Percentiles rank a stretch among this genome's conserved stretches.
These are phyloP conservation scores for Lasiommata megera DNA, from an alignment of 2,888 invertebrate genomes.

Conservation along the genomic window DNA sequence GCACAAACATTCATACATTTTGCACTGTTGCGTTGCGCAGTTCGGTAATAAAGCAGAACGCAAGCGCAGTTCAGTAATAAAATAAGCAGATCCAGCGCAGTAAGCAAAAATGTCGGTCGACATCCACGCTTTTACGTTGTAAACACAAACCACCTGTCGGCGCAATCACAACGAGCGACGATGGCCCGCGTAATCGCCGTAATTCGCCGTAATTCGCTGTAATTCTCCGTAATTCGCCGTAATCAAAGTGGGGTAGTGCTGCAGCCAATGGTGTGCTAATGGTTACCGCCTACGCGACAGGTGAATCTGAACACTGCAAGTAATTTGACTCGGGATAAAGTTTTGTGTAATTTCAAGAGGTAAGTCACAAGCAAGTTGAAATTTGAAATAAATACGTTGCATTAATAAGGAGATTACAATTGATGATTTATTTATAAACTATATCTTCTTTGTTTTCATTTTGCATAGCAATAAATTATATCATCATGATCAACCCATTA, in stretches of 20 bases:
- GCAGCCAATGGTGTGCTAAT: constrained; percentile 42
- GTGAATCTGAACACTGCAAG: constrained; percentile 16
- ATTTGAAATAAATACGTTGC: too few species aligned
- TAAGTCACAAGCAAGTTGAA: too few species aligned
- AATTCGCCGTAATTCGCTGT: constrained; percentile 37
- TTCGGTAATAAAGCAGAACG: too few species aligned
- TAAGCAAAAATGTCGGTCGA: constrained; percentile 14
- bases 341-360: too few species aligned
- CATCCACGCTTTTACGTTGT: constrained; percentile 14
- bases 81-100: neutral
- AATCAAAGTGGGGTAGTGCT: constrained; percentile 36
- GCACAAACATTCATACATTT: too few species aligned
- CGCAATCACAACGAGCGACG: constrained; percentile 30
- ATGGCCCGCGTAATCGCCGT: constrained; percentile 39
- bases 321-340: constrained; percentile 1
- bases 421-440: too few species aligned
- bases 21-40: too few species aligned
- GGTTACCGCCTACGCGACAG: constrained; percentile 31
- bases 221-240: constrained; percentile 19
- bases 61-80: neutral
- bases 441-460: too few species aligned
- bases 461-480: too few species aligned
- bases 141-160: constrained; percentile 26
- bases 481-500: too few species aligned
- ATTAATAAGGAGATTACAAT: too few species aligned